Percentiles rank a stretch among this genome's conserved stretches.
Evolutionary conservation across 2,888 invertebrate genomes (phyloP).

Genomic region (Eupithecia insigniata): DNA sequence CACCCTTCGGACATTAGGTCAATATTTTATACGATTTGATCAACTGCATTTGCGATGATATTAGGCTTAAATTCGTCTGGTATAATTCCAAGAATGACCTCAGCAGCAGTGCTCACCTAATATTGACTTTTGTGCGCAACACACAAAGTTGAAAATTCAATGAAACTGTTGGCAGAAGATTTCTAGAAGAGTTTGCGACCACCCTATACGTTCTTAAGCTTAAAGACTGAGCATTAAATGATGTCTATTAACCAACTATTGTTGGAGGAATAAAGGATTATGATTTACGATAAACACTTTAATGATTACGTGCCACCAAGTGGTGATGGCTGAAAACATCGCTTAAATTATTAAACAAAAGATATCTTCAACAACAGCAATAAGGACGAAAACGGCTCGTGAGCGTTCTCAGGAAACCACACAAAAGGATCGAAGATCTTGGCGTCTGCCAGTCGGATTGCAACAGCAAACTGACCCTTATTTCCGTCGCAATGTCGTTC

Average conservation of each 20-base stretch:
- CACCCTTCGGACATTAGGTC: slow-evolving; percentile 61
- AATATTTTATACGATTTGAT: slow-evolving; percentile 63
- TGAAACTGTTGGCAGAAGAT: background rate
- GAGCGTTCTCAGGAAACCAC: background rate
- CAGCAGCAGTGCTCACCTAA: background rate
- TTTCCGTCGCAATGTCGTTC: slow-evolving; percentile 69
- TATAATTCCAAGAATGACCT: background rate
- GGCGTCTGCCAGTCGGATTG: slow-evolving; percentile 62
- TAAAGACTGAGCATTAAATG: background rate
- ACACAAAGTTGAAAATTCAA: background rate
- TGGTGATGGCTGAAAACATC: background rate
- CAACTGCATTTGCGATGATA: slow-evolving; percentile 45
- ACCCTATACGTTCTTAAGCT: background rate
- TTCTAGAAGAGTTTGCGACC: background rate
- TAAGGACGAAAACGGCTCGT: slow-evolving; percentile 1
- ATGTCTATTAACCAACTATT: background rate
- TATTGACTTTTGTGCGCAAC: background rate
- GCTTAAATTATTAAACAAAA: background rate
- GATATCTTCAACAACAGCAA: background rate
- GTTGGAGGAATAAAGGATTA: background rate
- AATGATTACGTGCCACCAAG: background rate
- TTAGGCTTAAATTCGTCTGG: background rate
- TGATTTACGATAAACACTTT: background rate
- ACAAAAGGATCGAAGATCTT: slow-evolving; percentile 64
- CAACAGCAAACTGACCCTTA: slow-evolving; percentile 65